phyloP scores from a whole-genome alignment of 2,113 vertebrate species.

The Pelmatolapia mariae region DNA sequence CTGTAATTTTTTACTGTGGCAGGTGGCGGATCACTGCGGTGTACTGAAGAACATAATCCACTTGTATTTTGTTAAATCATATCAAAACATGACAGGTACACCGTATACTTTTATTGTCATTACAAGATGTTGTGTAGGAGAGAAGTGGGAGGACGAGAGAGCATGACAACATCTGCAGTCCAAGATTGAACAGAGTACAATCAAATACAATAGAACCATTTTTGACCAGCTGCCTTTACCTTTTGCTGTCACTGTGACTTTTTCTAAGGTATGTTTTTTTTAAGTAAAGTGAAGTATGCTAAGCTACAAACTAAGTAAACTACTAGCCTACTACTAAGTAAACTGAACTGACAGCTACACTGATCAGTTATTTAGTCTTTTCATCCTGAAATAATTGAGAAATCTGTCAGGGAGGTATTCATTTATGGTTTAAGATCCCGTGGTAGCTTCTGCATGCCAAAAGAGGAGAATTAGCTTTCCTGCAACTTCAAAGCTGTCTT shows the following conservation, averaged over 20 bases:
- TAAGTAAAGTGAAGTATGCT: background rate
- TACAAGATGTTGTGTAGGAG: background rate
- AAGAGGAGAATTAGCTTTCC: background rate
- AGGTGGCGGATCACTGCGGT: conserved; percentile 17
- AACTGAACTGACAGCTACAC: background rate
- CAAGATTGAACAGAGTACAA: background rate
- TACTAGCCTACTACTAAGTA: background rate
- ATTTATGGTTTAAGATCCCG: background rate
- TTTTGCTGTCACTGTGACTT: background rate
- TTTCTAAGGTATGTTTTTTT: background rate
- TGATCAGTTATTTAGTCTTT: background rate
- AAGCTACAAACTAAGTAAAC: background rate
- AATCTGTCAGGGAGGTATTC: background rate
- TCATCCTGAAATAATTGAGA: background rate
- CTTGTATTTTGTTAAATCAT: conserved; percentile 20
- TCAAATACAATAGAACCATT: background rate
- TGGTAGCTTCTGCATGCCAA: background rate
- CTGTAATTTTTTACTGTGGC: background rate
- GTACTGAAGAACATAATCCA: conserved; percentile 15
- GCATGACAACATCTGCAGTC: background rate
- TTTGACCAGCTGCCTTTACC: background rate
- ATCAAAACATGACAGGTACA: conserved; percentile 3
- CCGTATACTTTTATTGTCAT: background rate
- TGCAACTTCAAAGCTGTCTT: background rate
- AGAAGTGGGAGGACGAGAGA: background rate